These are phyloP conservation scores for Hyposoter didymator DNA, from an alignment of 2,888 invertebrate genomes.

Conservation along the genomic window DNA sequence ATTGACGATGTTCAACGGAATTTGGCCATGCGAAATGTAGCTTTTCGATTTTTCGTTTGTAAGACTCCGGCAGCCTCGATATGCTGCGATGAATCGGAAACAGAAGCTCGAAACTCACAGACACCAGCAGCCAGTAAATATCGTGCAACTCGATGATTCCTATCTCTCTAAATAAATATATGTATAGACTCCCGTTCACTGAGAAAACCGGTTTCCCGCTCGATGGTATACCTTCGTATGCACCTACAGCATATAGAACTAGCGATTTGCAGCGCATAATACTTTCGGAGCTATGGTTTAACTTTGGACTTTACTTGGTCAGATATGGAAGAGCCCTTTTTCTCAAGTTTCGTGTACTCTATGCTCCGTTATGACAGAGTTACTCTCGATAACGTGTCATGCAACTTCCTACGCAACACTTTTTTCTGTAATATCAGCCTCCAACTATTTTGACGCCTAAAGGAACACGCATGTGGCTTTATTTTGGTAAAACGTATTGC, in stretches of 20 bases:
- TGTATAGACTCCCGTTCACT: conserved; percentile 29
- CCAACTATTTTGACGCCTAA: not conserved
- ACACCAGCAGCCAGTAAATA: conserved; percentile 41
- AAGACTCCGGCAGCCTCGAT: not conserved
- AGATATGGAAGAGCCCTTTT: not conserved
- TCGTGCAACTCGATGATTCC: conserved; percentile 44
- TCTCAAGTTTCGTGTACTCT: conserved; percentile 8
- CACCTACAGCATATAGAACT: conserved; percentile 11
- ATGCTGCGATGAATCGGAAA: conserved; percentile 14
- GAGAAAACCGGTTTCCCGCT: conserved; percentile 57
- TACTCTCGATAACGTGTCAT: not conserved
- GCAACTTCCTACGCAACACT: not conserved
- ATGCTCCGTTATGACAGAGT: conserved; percentile 1
- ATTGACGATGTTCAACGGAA: not conserved
- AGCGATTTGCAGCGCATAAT: conserved; percentile 48
- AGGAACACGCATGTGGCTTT: not conserved
- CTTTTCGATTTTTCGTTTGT: not conserved
- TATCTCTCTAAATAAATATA: conserved; percentile 30
- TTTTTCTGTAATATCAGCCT: not conserved
- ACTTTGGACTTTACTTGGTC: conserved; percentile 24
- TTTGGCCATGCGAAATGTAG: not conserved
- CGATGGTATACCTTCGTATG: conserved; percentile 38
- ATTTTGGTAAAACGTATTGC: not conserved
- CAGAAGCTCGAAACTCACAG: conserved; percentile 41
- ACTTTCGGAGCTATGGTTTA: conserved; percentile 26